Evolutionary conservation across 2,113 vertebrate genomes (phyloP), one percentile per base, ranked within the genome.

Genomic region (Rhizomys pruinosus): DNA sequence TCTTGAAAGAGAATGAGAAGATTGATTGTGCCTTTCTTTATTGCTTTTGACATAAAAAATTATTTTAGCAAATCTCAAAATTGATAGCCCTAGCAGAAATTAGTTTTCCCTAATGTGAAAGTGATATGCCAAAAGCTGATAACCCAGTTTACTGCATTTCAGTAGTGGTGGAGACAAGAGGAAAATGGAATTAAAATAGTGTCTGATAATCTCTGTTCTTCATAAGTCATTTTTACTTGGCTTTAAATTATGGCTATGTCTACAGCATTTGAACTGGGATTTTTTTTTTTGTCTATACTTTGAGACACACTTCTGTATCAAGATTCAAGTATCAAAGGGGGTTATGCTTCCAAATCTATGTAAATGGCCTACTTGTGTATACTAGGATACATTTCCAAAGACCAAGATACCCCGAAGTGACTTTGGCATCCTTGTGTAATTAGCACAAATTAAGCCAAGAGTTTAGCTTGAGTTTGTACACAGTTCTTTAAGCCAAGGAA

Each of bases 41-140:
- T 69, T 88, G 5, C 63, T 96, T 96, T 94, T 81, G 9, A 32
- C 68, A 73, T 84, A 93, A 37, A 92, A 92, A 57, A 87, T 47
- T 61, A 82, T 73, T 74, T 95, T 85, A 90, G 27, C 44, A 85
- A 86, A 69, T 89, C 69, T 82, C 22, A 79, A 72, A 82, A 76
- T 90, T 10, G 25, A 57, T 91, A 66, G 17, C 25, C 22, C 61
- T 16, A 47, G 12, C 44, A 84, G 27, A 93, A 89, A 80, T 55
- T 63, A 37, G 20, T 52, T 64, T 84, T 32, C n/a, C 85, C 89
- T 87, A 61, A 91, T 92, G 17, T 13, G 52, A 79, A 94, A 87
- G 19, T 79, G 52, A 94, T 76, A n/a, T 73, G 4, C 64, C 10
- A n/a, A 69, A 89, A 85, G 19, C 69, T 87, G 11, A 90, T 79